Base-by-base conservation (phyloP, 2,113 vertebrate genomes). In the Lichenostomus cassidix region DNA sequence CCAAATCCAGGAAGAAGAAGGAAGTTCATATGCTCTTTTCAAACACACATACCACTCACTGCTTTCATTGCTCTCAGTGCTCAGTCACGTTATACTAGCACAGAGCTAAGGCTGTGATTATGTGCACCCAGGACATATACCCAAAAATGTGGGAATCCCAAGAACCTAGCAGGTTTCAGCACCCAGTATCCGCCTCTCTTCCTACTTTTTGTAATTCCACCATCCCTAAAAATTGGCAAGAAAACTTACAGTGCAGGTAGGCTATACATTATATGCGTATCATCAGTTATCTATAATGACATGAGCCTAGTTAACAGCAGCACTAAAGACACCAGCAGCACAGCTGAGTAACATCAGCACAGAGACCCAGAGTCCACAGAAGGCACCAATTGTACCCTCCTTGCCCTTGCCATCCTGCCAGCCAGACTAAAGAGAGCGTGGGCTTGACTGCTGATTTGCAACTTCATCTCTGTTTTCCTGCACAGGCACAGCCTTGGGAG, bases 1-100 rank as follows among this genome's bases (percentile, higher is more conserved):
- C 44, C 83, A 84, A 89, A 91, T 69, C 83, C 77, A 79, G 89
- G 84, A 92, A 94, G 39, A 0, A 68, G 56, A 71, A 76, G n/a
- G n/a, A 55, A 86, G 76, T 31, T 87, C 37, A 15, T 21, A 46
- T 1, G 35, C 5, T 56, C 24, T 63, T 71, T 75, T 79, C 23
- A 84, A 74, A 52, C 14, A 64, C 8, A 60, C 7, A 25, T 17
- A 44, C 6, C 28, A 20, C 21, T 33, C 15, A 2, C 1, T 39
- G 21, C 62, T 42, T 11, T 29, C 8, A 2, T 4, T 50, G 31
- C 56, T 42, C 73, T 79, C 58, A 7, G 12, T 3, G 13, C 49
- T 83, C 14, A 3, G 74, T 37, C 74, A 44, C 16, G 4, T n/a
- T 35, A 22, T 3, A 52, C 25, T 18, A 42, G n/a, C 52, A 80